Base-by-base conservation (phyloP, 1,140 invertebrate species). In the Ruditapes philippinarum region DNA sequence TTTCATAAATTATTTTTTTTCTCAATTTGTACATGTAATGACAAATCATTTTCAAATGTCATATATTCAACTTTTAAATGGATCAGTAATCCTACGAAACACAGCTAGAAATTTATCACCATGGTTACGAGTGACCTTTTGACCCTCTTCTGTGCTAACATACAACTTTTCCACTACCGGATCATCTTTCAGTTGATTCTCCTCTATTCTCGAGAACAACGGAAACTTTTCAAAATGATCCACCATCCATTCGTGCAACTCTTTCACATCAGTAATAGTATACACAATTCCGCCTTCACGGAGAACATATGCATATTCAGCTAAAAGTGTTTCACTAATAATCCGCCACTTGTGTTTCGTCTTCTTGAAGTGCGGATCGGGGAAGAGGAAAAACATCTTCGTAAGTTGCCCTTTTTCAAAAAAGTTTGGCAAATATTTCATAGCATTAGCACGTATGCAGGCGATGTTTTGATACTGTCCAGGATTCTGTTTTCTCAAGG, bases 301-400 rank as follows among this genome's bases (percentile, higher is more conserved):
- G 49, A 99, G 96, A 54, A 99, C 97, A 96, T 99, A 99, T 0
- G 99, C 99, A 97, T 99, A 99, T 96, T 99, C 99, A 25, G 98
- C 98, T 51, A 99, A 96, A 25, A 99, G 96, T 90, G 97, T 98
- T 91, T 98, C 97, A 95, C 98, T 99, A 91, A 99, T 99, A 73
- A 99, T 99, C 89, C 99, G 97, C 99, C 99, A 99, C 96, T 99
- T 99, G 94, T 99, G 98, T 96, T 99, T 99, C 0, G 98, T 97
- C 94, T 98, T 99, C 96, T 99, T 99, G 95, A 99, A 99, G 97
- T 99, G 99, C 51, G 99, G 99, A 97, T 99, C 99, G 40, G 99
- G 99, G 96, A 99, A 99, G n/a, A 99, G 96, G 95, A 99, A 99
- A 96, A 99, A 99, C 97, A 99, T 99, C 96, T 99, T 99, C 89